These are phyloP conservation scores for Hylomyscus alleni DNA, from an alignment of 2,797 vertebrate species.

Conservation along the genomic window DNA sequence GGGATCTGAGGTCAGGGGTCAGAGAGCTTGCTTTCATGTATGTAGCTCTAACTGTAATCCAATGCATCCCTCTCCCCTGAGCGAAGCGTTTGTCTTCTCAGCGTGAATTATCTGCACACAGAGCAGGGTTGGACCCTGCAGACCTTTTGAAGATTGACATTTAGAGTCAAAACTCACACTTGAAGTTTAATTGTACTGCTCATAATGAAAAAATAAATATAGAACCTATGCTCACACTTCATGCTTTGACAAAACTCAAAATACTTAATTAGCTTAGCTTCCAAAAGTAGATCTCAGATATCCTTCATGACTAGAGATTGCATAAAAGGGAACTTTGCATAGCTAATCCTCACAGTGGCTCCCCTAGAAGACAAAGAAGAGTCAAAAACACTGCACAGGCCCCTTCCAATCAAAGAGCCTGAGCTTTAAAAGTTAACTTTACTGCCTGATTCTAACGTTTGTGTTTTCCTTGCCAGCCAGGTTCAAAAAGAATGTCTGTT, in stretches of 20 bases:
- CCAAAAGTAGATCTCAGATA: conserved; percentile 70
- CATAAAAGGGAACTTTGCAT: conserved; percentile 68
- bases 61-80: conserved; percentile 71
- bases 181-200: conserved; percentile 54
- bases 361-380: conserved; percentile 87
- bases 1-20: conserved; percentile 74
- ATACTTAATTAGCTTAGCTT: conserved; percentile 75
- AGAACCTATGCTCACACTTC: conserved; percentile 75
- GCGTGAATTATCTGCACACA: conserved; percentile 74
- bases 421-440: conserved; percentile 92
- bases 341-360: conserved; percentile 77
- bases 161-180: conserved; percentile 66
- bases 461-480: conserved; percentile 92
- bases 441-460: conserved; percentile 92
- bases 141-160: conserved; percentile 56
- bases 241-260: conserved; percentile 71
- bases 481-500: conserved; percentile 94
- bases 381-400: conserved; percentile 89
- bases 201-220: conserved; percentile 67
- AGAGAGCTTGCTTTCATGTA: conserved; percentile 79
- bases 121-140: conserved; percentile 39
- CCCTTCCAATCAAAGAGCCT: conserved; percentile 91
- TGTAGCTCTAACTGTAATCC: conserved; percentile 73
- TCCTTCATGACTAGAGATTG: conserved; percentile 64
- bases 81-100: conserved; percentile 81